These are phyloP conservation scores for Chloebia gouldiae DNA, from an alignment of 2,113 vertebrate species.

Conservation along the genomic window DNA sequence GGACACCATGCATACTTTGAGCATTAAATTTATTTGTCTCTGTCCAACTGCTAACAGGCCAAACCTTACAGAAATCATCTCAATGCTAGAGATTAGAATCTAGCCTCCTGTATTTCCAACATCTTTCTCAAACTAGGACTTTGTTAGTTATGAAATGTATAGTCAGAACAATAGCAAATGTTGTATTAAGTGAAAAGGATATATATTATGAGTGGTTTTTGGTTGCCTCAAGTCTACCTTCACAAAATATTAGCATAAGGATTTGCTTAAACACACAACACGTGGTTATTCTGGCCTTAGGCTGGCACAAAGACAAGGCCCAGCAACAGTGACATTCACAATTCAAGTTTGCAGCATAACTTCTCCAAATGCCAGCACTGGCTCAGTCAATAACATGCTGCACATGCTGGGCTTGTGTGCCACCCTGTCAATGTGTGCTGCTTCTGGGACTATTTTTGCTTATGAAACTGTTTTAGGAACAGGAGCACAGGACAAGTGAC, in stretches of 20 bases:
- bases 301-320: not conserved
- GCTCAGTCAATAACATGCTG: not conserved
- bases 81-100: not conserved
- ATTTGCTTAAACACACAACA: not conserved
- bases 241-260: not conserved
- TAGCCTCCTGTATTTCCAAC: not conserved
- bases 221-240: not conserved
- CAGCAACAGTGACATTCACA: not conserved
- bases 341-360: not conserved
- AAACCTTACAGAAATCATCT: not conserved
- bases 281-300: not conserved
- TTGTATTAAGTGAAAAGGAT: not conserved
- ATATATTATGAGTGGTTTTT: not conserved
- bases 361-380: not conserved
- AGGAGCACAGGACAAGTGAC: not conserved
- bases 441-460: not conserved
- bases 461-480: not conserved
- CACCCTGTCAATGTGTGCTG: not conserved
- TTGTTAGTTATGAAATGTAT: not conserved
- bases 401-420: not conserved
- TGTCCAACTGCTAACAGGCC: not conserved
- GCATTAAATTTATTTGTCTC: not conserved
- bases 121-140: not conserved
- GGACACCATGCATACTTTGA: not conserved
- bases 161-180: not conserved